Base-by-base conservation (phyloP, 2,888 invertebrate genomes). In the Leucophenga montana region DNA sequence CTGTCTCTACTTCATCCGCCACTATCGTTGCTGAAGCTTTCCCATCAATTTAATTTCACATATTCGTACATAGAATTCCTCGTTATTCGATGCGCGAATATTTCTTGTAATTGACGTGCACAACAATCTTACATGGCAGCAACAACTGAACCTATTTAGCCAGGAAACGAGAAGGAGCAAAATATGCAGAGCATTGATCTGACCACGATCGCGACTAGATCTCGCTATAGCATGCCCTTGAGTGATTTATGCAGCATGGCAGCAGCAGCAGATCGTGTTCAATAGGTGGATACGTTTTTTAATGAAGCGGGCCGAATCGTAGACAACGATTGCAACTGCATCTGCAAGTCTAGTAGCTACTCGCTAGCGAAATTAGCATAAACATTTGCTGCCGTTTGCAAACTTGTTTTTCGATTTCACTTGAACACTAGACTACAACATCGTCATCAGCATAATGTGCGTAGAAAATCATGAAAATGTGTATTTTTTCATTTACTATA, bases 261-360 rank as follows among this genome's bases (percentile, higher is more conserved):
- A 48, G 46, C 22, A 64, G 46, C 22, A 46, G 13, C 61, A 27
- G 62, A 48, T 64, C 62, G 48, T 48, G 62, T 48, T 48, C 46
- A 64, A 62, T 33, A 64, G 62, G 48, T 64, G 62, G 62, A 33
- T 62, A 62, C 61, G 20, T 18, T 18, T 62, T 62, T 62, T n/a
- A n/a, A n/a, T n/a, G n/a, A n/a, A 31, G 9, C 56, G 8, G 22
- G 13, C 18, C n/a, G 9, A 18, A 16, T 33, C 44, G 22, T 14
- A 46, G 5, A 16, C 5, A 48, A 48, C 11, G 48, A 5, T 33
- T 33, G 33, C 39, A 39, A 33, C 16, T n/a, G 59, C 33, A 59
- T 16, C 13, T 18, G 11, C 44, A 39, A 61, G 61, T 39, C 16
- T 18, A 39, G 61, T 61, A 61, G 61, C 44, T 6, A 39, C 44